Conservation (phyloP, 2,888 invertebrate genomes). For the Cephonodes hylas region DNA sequence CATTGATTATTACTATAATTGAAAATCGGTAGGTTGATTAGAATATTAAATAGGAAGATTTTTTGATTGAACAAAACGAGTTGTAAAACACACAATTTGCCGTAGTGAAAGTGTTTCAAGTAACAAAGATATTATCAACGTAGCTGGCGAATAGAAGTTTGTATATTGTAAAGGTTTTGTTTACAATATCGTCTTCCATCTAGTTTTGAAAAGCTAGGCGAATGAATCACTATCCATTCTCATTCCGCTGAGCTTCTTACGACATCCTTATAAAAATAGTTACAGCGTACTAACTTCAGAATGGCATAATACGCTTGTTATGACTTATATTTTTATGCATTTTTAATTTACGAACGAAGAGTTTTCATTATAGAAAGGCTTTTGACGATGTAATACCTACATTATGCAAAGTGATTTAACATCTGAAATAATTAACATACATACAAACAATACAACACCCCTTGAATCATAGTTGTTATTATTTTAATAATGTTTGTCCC, state of each 20-base stretch:
- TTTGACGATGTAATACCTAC: no score
- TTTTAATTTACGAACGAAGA: neutral
- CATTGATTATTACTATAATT: no score
- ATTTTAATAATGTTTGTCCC: no score
- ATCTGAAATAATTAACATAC: no score
- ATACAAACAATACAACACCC: no score
- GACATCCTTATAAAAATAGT: neutral
- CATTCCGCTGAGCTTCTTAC: neutral
- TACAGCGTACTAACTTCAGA: neutral
- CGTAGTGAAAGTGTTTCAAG: constrained; percentile 5
- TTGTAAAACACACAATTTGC: neutral
- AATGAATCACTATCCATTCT: constrained; percentile 10
- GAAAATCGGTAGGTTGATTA: no score
- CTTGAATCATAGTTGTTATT: no score
- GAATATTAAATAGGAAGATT: neutral
- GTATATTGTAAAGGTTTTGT: constrained; percentile 23
- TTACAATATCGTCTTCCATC: constrained; percentile 34
- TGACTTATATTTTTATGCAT: neutral
- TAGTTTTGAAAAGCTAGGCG: constrained; percentile 14
- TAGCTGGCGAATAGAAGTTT: constrained; percentile 35
- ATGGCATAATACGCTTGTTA: neutral
- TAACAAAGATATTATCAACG: constrained; percentile 26
- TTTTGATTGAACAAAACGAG: neutral
- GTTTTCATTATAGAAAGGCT: no score
- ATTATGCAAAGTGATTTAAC: no score